Conservation (phyloP, 2,797 vertebrate genomes). For the Menidia menidia region DNA sequence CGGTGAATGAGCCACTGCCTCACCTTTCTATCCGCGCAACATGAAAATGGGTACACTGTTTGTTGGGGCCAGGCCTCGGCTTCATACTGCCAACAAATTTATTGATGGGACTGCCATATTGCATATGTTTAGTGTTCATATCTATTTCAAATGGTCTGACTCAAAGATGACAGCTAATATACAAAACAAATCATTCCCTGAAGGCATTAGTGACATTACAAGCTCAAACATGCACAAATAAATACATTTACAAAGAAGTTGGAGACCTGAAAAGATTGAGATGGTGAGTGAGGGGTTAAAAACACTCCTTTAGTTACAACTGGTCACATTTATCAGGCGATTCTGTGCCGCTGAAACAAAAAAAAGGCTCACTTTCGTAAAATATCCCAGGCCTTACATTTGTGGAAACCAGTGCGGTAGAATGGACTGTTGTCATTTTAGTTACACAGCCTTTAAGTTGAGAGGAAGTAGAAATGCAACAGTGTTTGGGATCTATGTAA, state of each 20-base stretch:
- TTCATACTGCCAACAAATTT: no score
- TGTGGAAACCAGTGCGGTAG: neutral
- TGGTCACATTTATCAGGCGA: no score
- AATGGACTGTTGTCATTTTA: neutral
- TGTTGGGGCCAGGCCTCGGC: no score
- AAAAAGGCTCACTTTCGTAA: neutral
- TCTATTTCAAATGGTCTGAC: neutral
- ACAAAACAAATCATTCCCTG: neutral
- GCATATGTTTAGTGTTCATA: neutral
- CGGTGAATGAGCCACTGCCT: neutral
- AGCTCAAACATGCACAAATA: neutral
- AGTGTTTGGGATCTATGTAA: neutral
- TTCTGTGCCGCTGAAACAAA: no score
- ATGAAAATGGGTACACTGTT: neutral
- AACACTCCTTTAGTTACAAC: neutral
- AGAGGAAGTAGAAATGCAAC: neutral
- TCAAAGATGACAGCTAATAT: neutral
- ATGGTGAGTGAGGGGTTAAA: neutral
- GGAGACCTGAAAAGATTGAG: neutral
- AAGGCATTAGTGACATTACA: neutral
- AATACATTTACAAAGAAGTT: neutral
- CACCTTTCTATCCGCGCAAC: neutral
- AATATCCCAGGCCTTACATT: neutral
- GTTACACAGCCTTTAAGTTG: neutral
- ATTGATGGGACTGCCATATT: no score